phyloP scores from a whole-genome alignment of 2,888 invertebrate genomes.

The Elmis aenea region DNA sequence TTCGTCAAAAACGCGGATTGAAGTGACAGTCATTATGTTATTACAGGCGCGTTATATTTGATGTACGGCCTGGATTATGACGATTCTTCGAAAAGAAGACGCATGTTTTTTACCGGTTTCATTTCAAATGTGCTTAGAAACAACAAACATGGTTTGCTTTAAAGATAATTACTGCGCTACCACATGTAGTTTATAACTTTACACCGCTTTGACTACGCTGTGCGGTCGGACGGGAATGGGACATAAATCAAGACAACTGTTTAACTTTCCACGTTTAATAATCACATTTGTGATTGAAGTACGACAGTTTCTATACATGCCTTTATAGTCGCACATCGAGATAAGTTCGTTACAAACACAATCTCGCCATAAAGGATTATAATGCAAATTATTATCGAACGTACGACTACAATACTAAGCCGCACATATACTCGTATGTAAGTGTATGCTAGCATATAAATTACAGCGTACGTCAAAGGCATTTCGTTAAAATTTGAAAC shows the following conservation, averaged over 20 bases:
- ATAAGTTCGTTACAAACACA: too few species aligned
- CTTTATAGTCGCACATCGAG: too few species aligned
- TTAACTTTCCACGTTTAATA: slow-evolving; percentile 21
- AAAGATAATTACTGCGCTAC: slow-evolving; percentile 28
- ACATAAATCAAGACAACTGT: slow-evolving; percentile 26
- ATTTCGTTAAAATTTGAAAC: too few species aligned
- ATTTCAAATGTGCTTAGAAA: slow-evolving; percentile 40
- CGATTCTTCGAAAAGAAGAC: slow-evolving; percentile 26
- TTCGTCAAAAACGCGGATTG: slow-evolving; percentile 39
- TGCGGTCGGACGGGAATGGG: slow-evolving; percentile 26
- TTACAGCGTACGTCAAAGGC: too few species aligned
- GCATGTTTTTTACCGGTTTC: slow-evolving; percentile 33
- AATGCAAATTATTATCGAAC: too few species aligned
- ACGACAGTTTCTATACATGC: slow-evolving; percentile 1
- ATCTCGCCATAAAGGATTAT: too few species aligned
- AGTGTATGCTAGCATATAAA: too few species aligned
- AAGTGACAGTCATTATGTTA: slow-evolving; percentile 46
- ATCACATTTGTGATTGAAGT: slow-evolving; percentile 18
- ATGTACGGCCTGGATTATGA: slow-evolving; percentile 36
- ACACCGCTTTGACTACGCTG: slow-evolving; percentile 30
- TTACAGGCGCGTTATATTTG: slow-evolving; percentile 45
- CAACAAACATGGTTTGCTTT: slow-evolving; percentile 40
- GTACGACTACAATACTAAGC: too few species aligned
- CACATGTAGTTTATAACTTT: slow-evolving; percentile 40
- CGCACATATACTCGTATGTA: too few species aligned